A percentile compares a stretch with the other conserved stretches of the same genome.
phyloP scores from a whole-genome alignment of 1,140 invertebrate genomes.

The Bombus haemorrhoidalis region DNA sequence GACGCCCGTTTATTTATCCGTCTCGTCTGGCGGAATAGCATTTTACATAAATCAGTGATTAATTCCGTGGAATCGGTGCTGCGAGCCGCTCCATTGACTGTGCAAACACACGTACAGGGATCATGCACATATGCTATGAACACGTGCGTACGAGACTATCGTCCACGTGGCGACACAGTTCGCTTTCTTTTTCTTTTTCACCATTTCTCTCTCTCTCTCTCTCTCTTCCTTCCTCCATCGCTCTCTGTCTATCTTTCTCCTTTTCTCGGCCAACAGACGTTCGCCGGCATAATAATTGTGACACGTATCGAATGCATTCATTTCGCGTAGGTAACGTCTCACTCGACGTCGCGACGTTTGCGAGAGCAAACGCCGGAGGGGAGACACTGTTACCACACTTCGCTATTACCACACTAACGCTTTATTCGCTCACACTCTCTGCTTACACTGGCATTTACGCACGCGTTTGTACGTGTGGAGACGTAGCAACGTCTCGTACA shows the following conservation, averaged over 20 bases:
- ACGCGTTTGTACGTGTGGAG: neutral
- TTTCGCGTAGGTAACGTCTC: conserved; percentile 70
- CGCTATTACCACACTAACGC: no score
- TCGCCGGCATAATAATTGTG: conserved; percentile 36
- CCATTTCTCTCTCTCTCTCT: neutral
- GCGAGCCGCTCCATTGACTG: conserved; percentile 17
- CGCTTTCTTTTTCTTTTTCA: neutral
- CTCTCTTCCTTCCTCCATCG: neutral
- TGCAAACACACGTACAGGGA: neutral
- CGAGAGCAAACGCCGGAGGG: neutral
- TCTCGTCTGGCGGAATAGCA: conserved; percentile 13
- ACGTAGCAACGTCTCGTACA: neutral
- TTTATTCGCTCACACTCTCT: no score
- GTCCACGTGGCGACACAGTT: conserved; percentile 33
- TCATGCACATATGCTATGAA: conserved; percentile 18
- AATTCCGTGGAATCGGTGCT: conserved; percentile 38
- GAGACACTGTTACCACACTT: neutral
- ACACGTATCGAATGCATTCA: conserved; percentile 72
- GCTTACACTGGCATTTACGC: no score
- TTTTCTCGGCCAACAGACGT: conserved; percentile 10
- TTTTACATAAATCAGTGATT: conserved; percentile 50
- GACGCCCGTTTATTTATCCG: conserved; percentile 9
- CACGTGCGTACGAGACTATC: conserved; percentile 14
- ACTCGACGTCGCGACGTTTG: conserved; percentile 40
- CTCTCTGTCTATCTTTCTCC: neutral